phyloP scores from a whole-genome alignment of 2,113 vertebrate species.

The Thinocorus orbignyianus region DNA sequence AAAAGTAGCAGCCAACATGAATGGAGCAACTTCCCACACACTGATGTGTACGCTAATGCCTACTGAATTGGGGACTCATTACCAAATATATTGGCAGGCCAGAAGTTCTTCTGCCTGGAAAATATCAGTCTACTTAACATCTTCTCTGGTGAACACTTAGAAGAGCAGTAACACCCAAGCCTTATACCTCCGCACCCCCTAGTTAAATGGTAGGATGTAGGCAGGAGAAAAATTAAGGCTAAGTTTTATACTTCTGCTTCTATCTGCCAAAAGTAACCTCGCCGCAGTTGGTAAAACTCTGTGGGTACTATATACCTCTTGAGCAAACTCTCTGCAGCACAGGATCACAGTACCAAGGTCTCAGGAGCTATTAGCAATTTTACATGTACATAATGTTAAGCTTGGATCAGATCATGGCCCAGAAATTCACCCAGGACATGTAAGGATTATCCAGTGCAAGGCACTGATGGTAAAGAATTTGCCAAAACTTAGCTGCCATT shows the following conservation, averaged over 20 bases:
- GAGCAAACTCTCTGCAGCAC: neutral
- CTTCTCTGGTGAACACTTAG: neutral
- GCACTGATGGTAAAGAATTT: neutral
- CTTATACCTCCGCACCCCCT: neutral
- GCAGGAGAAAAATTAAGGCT: neutral
- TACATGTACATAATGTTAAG: neutral
- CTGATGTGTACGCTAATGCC: neutral
- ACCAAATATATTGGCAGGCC: neutral
- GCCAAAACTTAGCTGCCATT: neutral
- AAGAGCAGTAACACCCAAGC: neutral
- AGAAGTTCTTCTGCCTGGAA: neutral
- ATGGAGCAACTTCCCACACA: neutral
- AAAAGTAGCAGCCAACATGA: neutral
- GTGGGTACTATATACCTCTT: neutral
- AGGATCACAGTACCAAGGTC: neutral
- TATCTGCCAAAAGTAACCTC: neutral
- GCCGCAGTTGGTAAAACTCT: neutral
- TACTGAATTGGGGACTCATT: neutral
- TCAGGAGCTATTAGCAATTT: neutral
- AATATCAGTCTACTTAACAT: neutral
- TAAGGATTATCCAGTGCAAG: neutral
- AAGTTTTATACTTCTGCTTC: neutral
- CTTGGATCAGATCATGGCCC: rapidly evolving
- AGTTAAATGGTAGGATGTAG: neutral
- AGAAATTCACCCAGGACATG: neutral